phyloP scores from a whole-genome alignment of 92 coral and sea anemone species.

The Porites evermanni region DNA sequence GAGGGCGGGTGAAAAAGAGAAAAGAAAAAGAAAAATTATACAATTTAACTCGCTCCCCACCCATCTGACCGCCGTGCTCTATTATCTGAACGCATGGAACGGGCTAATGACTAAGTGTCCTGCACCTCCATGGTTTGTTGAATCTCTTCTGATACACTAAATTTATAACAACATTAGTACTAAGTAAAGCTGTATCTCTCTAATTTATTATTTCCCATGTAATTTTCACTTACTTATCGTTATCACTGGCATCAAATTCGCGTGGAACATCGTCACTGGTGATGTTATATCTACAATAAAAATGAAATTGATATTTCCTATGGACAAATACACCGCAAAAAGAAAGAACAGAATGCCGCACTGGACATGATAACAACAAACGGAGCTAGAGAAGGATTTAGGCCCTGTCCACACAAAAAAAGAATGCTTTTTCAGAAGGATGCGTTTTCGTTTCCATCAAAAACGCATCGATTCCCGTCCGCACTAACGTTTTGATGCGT shows the following conservation, averaged over 20 bases:
- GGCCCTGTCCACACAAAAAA: too few relatives aligned
- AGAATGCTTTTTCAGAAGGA: too few relatives aligned
- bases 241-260: conserved; percentile 10
- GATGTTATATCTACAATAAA: conserved; percentile 30
- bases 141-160: not conserved
- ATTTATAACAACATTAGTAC: not conserved
- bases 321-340: not conserved
- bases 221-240: conserved; percentile 29
- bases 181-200: not conserved
- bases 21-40: too few relatives aligned
- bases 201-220: not conserved
- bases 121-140: not conserved
- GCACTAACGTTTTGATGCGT: too few relatives aligned
- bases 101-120: not conserved
- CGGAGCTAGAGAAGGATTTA: not conserved
- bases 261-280: not conserved
- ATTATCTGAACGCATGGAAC: too few relatives aligned
- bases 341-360: not conserved
- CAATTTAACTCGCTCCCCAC: too few relatives aligned
- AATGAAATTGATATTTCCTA: not conserved
- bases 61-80: too few relatives aligned
- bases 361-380: not conserved
- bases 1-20: too few relatives aligned
- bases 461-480: too few relatives aligned
- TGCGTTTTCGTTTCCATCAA: too few relatives aligned